These are phyloP conservation scores for Ditula angustiorana DNA, from an alignment of 2,888 invertebrate species.

Conservation along the genomic window DNA sequence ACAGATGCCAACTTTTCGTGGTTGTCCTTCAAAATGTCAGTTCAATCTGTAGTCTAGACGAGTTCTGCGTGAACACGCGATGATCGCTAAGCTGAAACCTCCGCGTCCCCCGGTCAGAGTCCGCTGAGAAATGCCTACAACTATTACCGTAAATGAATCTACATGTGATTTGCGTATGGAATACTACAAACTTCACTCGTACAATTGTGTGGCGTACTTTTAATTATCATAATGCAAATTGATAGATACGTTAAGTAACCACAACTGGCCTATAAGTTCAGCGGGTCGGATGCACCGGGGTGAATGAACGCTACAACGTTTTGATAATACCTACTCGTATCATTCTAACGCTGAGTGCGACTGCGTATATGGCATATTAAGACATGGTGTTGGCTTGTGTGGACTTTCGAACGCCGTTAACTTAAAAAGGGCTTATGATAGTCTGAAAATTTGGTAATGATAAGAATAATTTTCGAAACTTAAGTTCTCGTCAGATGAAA, in stretches of 20 bases:
- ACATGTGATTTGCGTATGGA: constrained; percentile 26
- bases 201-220: constrained; percentile 28
- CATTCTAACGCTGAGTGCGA: constrained; percentile 7
- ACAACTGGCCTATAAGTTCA: constrained; percentile 57
- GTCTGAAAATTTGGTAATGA: too few species aligned
- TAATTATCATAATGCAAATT: constrained; percentile 43
- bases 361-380: too few species aligned
- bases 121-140: background rate
- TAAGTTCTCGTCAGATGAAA: too few species aligned
- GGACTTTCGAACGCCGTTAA: too few species aligned
- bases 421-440: too few species aligned
- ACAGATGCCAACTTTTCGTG: background rate
- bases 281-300: constrained; percentile 60
- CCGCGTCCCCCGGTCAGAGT: background rate
- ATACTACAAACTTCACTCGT: constrained; percentile 1
- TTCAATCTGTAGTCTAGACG: background rate
- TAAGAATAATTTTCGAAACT: too few species aligned
- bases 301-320: constrained; percentile 57
- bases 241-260: constrained; percentile 50
- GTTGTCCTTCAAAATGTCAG: background rate
- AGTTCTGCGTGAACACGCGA: background rate
- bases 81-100: background rate
- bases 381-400: too few species aligned
- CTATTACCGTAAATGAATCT: constrained; percentile 8
- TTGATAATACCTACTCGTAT: constrained; percentile 15